Evolutionary conservation across 2,113 vertebrate species (phyloP).

Genomic region (Anarhynchus alexandrinus): DNA sequence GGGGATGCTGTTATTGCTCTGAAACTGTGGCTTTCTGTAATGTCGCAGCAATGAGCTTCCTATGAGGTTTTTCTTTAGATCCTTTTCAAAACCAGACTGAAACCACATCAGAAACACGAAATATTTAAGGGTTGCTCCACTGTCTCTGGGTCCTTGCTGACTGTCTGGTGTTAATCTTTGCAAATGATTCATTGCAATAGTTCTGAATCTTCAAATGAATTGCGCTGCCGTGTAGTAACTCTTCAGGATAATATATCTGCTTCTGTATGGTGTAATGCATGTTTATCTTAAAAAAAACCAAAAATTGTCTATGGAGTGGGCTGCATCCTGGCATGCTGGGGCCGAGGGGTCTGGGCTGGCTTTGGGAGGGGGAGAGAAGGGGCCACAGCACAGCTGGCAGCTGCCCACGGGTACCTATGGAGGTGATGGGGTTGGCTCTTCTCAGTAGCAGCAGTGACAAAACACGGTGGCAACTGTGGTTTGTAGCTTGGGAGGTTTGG

Average conservation of each 20-base stretch:
- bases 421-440: neutral
- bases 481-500: neutral
- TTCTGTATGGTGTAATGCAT: neutral
- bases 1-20: neutral
- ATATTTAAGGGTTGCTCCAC: neutral
- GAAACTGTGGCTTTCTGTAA: neutral
- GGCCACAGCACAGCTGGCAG: no score
- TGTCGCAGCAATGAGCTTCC: neutral
- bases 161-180: conserved; percentile 41
- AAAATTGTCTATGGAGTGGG: neutral
- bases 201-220: neutral
- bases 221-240: neutral
- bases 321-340: neutral
- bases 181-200: neutral
- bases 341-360: neutral
- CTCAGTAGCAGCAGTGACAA: neutral
- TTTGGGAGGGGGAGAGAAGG: neutral
- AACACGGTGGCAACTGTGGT: neutral
- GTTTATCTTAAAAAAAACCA: neutral
- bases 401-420: neutral
- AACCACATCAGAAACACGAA: conserved; percentile 46
- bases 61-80: conserved; percentile 32
- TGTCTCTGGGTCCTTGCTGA: neutral
- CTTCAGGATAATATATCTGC: neutral
- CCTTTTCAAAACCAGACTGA: conserved; percentile 11